phyloP scores from a whole-genome alignment of 92 coral and sea anemone species.

The Galaxea fascicularis region DNA sequence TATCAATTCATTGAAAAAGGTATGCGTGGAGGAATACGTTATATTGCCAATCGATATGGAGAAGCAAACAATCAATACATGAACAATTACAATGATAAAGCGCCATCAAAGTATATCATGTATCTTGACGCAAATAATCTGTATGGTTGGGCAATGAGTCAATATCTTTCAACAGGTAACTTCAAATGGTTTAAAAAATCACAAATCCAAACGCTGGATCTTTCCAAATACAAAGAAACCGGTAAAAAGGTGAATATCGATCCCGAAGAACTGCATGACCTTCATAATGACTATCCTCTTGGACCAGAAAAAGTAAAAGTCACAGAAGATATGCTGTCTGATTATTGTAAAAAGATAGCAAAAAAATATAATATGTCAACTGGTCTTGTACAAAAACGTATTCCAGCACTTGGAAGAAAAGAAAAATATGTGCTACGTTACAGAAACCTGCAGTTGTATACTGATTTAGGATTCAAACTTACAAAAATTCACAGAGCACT shows the following conservation, averaged over 20 bases:
- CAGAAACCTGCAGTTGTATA: conserved; percentile 19
- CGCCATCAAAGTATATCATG: conserved; percentile 43
- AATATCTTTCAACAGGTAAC: no score
- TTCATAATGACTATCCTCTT: conserved; percentile 55
- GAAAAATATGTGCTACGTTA: conserved; percentile 25
- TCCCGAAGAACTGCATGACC: no score
- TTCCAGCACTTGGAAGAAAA: background rate
- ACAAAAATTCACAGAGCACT: conserved; percentile 28
- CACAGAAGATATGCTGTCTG: no score
- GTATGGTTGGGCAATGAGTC: no score
- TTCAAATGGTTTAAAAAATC: background rate
- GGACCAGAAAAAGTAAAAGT: no score
- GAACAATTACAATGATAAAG: conserved; percentile 20
- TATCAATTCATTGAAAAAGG: no score
- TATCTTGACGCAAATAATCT: no score
- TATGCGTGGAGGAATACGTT: no score
- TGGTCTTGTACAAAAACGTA: conserved; percentile 18
- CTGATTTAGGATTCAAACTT: conserved; percentile 17
- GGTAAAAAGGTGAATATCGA: conserved; percentile 39
- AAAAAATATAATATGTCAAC: background rate
- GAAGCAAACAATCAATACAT: no score
- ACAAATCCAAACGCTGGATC: background rate
- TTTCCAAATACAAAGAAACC: background rate
- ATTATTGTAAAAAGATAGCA: background rate
- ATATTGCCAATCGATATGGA: conserved; percentile 36